phyloP scores from a whole-genome alignment of 2,797 vertebrate genomes.

The Intellagama lesueurii region DNA sequence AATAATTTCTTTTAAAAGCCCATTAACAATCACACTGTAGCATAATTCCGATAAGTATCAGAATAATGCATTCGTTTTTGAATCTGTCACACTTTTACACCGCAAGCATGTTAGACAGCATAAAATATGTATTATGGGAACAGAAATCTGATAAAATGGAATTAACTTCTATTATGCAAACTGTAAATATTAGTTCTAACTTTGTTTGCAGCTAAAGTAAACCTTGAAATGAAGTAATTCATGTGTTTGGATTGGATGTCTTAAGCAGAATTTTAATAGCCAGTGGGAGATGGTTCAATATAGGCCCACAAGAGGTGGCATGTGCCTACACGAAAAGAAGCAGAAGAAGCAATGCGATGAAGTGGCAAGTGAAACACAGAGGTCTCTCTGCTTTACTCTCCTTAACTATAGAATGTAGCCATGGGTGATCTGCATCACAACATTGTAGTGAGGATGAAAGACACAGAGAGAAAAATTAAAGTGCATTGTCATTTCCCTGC shows the following conservation, averaged over 20 bases:
- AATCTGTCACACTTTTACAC: constrained; percentile 23
- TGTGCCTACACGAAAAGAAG: neutral
- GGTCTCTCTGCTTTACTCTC: neutral
- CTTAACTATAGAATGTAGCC: neutral
- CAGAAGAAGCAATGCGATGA: neutral
- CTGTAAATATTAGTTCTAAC: constrained; percentile 29
- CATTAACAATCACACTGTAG: constrained; percentile 24
- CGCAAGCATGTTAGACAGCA: neutral
- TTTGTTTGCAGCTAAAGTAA: constrained; percentile 21
- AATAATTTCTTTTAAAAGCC: constrained; percentile 40
- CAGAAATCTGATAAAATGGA: neutral
- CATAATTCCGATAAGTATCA: constrained; percentile 32
- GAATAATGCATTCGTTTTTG: constrained; percentile 27
- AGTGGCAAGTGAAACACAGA: neutral
- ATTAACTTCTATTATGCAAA: constrained; percentile 18
- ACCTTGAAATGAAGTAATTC: neutral
- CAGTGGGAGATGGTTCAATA: neutral
- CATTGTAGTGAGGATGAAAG: neutral
- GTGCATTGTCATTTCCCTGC: neutral
- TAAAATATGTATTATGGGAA: constrained; percentile 6
- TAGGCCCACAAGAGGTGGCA: neutral
- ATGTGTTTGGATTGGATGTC: neutral
- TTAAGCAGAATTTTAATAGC: neutral
- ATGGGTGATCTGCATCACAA: neutral
- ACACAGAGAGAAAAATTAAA: neutral